Percentiles rank a stretch among this genome's conserved stretches.
Evolutionary conservation across 2,797 vertebrate species (phyloP).

Genomic region (Coreius guichenoti): DNA sequence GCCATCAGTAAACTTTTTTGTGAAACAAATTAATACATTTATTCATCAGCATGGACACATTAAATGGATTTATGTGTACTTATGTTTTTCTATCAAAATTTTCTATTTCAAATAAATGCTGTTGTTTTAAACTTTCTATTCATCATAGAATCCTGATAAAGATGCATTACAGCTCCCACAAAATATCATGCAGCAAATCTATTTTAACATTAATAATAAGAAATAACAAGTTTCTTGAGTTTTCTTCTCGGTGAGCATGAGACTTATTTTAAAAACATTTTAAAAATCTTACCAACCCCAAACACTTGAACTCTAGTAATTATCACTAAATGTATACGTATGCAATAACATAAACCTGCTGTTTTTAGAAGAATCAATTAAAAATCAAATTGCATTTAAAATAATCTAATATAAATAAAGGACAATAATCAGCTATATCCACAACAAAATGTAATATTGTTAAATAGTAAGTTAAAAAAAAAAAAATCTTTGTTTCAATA

Average conservation of each 20-base stretch:
- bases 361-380: neutral
- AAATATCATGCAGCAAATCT: neutral
- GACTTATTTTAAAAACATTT: too few species aligned
- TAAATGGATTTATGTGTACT: neutral
- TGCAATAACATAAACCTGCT: neutral
- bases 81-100: too few species aligned
- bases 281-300: neutral
- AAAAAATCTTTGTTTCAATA: neutral
- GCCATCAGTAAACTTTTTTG: neutral
- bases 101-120: neutral
- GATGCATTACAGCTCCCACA: neutral
- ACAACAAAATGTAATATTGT: conserved; percentile 21
- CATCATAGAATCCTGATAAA: neutral
- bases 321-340: neutral
- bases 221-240: neutral
- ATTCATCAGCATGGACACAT: neutral
- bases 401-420: neutral
- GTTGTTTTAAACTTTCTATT: neutral
- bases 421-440: conserved; percentile 38
- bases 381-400: neutral
- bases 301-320: neutral
- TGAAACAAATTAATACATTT: neutral
- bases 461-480: neutral
- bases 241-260: too few species aligned
- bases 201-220: neutral